Percentiles rank a stretch among this genome's conserved stretches.
Conservation (phyloP, 2,797 vertebrate species). For the Dallia pectoralis region DNA sequence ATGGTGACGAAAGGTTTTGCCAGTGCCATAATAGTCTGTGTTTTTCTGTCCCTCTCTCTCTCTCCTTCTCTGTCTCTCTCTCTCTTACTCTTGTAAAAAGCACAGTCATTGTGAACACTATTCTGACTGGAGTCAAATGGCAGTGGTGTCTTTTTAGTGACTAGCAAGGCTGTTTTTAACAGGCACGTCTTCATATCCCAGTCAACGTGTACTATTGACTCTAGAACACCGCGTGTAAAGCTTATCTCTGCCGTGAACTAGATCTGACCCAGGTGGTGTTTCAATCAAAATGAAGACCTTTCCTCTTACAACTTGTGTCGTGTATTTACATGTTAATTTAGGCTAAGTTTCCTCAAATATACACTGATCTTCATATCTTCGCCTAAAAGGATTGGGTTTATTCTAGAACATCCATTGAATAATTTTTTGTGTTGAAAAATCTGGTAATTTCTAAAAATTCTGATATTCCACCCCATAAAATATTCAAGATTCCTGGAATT, state of each 20-base stretch:
- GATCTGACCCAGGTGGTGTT: slow-evolving; percentile 17
- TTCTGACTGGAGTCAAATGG: slow-evolving; percentile 43
- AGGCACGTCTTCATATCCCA: slow-evolving; percentile 50
- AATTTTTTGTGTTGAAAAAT: slow-evolving; percentile 1
- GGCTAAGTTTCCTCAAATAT: slow-evolving; percentile 34
- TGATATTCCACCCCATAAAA: no score
- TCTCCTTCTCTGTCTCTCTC: no score
- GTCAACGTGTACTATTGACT: slow-evolving; percentile 27
- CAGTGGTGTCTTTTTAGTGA: not conserved
- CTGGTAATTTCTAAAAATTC: no score
- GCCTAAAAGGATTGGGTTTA: slow-evolving; percentile 35
- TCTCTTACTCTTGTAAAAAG: slow-evolving; percentile 28
- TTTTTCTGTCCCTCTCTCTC: no score
- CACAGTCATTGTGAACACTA: slow-evolving; percentile 37
- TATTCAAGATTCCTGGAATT: no score
- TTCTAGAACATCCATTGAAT: slow-evolving; percentile 11
- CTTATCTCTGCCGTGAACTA: slow-evolving; percentile 47
- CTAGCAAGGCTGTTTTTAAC: slow-evolving; percentile 32
- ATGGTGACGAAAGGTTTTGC: not conserved
- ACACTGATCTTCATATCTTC: slow-evolving; percentile 44
- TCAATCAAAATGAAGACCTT: slow-evolving; percentile 16
- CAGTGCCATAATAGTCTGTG: slow-evolving; percentile 43
- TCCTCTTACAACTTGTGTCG: not conserved
- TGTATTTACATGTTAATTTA: not conserved
- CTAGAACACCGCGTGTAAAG: slow-evolving; percentile 10